These are phyloP conservation scores for Oscarella lobularis DNA, from an alignment of 37 sponge, comb jelly and placozoan species.

Conservation along the genomic window DNA sequence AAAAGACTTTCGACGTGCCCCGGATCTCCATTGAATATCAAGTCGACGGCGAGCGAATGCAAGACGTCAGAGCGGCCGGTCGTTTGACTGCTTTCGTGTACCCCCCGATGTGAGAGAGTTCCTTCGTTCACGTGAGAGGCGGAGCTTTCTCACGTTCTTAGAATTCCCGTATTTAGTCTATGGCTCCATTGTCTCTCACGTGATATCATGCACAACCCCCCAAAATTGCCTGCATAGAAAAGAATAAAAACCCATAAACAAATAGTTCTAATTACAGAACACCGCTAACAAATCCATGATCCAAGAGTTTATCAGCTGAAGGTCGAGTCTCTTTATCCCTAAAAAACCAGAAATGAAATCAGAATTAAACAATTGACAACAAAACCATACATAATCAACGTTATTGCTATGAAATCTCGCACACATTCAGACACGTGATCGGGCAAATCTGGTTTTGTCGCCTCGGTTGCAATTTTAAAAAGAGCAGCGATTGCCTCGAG, in stretches of 20 bases:
- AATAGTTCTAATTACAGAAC: neutral
- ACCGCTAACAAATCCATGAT: neutral
- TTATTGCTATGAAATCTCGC: neutral
- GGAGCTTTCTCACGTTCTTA: no score
- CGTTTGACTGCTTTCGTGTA: no score
- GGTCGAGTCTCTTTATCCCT: neutral
- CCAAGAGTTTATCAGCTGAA: neutral
- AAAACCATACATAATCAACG: no score
- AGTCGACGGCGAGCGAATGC: no score
- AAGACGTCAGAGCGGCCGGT: no score
- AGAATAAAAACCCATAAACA: neutral
- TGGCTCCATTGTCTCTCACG: neutral
- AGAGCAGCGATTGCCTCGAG: constrained; percentile 94
- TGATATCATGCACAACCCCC: neutral
- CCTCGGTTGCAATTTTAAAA: constrained; percentile 79
- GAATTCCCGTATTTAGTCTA: neutral
- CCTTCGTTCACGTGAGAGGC: neutral
- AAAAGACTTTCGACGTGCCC: no score
- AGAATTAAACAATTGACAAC: no score
- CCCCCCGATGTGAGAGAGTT: neutral
- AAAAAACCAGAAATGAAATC: neutral
- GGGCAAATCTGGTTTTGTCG: constrained; percentile 47
- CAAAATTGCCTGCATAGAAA: neutral
- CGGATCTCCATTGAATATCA: no score
- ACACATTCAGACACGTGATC: neutral